A percentile compares a stretch with the other conserved stretches of the same genome.
Evolutionary conservation across 2,113 vertebrate genomes (phyloP).

Genomic region (Kryptolebias marmoratus): DNA sequence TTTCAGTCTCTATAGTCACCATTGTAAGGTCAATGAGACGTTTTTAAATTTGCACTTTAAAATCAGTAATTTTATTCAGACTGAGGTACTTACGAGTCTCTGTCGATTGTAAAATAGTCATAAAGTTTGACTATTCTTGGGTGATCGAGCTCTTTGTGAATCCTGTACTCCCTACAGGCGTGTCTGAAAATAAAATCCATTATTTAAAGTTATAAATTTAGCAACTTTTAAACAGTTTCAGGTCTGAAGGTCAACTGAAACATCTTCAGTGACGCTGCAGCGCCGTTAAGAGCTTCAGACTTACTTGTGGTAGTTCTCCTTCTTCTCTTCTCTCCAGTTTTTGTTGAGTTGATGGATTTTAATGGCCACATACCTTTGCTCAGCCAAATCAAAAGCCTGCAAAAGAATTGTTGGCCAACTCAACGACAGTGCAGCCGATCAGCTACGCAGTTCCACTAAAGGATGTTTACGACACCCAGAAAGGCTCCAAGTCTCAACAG

Average conservation of each 20-base stretch:
- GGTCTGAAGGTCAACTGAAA: no score
- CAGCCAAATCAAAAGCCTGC: constrained; percentile 95
- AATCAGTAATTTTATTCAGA: background rate
- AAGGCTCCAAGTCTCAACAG: background rate
- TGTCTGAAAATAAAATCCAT: constrained; percentile 79
- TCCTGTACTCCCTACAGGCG: constrained; percentile 95
- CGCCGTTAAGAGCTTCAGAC: constrained; percentile 1
- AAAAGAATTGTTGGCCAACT: background rate
- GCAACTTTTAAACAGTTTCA: no score
- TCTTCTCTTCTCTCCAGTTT: constrained; percentile 98
- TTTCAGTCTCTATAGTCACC: no score
- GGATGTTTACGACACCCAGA: background rate
- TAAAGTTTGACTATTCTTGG: constrained; percentile 96
- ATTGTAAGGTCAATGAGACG: no score
- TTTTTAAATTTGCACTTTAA: background rate
- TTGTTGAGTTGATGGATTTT: constrained; percentile 99
- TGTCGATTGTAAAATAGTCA: constrained; percentile 95
- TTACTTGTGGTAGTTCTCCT: constrained; percentile 96
- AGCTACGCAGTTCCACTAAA: background rate
- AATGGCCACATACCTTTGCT: constrained; percentile 96
- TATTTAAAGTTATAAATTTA: background rate
- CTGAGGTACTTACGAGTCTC: constrained; percentile 90
- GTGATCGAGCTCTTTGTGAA: constrained; percentile 97
- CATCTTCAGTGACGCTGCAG: background rate
- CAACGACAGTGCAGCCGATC: background rate